phyloP scores from a whole-genome alignment of 2,113 vertebrate species.

The Ceyx margarethae region DNA sequence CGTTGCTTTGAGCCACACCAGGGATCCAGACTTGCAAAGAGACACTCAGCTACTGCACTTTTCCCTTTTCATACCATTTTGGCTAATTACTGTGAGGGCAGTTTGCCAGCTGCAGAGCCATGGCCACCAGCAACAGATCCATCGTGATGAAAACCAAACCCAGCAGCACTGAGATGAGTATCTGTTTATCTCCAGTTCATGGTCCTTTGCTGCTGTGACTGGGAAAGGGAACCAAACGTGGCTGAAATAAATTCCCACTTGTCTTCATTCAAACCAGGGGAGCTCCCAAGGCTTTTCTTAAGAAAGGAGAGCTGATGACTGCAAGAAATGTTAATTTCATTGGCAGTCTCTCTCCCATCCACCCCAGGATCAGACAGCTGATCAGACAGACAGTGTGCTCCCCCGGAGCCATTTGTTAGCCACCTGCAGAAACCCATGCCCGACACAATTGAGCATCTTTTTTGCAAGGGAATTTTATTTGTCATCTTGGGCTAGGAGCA shows the following conservation, averaged over 20 bases:
- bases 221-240: not conserved
- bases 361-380: not conserved
- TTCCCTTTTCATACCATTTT: not conserved
- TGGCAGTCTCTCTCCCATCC: not conserved
- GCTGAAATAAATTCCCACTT: not conserved
- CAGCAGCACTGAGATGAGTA: rapidly evolving
- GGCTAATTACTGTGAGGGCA: not conserved
- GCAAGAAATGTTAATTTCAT: not conserved
- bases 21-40: not conserved
- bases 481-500: slow-evolving; percentile 14
- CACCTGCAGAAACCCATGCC: not conserved
- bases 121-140: not conserved
- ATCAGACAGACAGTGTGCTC: slow-evolving; percentile 7
- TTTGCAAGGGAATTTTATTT: slow-evolving; percentile 39
- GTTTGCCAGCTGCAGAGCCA: not conserved
- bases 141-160: no score
- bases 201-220: not conserved
- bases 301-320: not conserved
- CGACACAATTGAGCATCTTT: slow-evolving; percentile 15
- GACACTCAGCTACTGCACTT: not conserved
- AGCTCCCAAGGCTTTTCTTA: not conserved
- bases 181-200: not conserved
- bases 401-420: slow-evolving; percentile 27
- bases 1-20: not conserved
- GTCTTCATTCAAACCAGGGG: not conserved